Percentiles rank a stretch among this genome's conserved stretches.
These are phyloP conservation scores for Lithophane leautieri DNA, from an alignment of 2,888 invertebrate genomes.

Conservation along the genomic window DNA sequence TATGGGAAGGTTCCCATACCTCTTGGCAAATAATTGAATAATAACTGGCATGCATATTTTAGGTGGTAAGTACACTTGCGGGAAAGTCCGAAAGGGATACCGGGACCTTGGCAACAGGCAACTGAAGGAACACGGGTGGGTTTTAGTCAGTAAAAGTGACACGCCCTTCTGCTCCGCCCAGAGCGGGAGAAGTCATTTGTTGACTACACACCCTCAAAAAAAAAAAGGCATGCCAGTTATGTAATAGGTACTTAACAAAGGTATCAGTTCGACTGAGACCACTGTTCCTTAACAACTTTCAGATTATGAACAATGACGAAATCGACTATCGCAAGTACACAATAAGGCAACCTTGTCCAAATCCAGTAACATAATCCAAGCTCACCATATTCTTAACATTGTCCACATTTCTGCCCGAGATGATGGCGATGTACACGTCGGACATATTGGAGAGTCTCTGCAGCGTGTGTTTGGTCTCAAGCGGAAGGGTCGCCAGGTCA, in stretches of 20 bases:
- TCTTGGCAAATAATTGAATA: too few relatives aligned
- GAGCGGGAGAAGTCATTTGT: too few relatives aligned
- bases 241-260: background rate
- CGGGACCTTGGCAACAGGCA: too few relatives aligned
- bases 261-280: background rate
- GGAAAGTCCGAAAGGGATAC: too few relatives aligned
- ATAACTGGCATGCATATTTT: too few relatives aligned
- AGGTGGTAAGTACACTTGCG: too few relatives aligned
- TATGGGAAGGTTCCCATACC: too few relatives aligned
- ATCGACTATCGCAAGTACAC: background rate
- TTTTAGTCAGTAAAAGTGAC: too few relatives aligned
- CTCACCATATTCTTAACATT: constrained; percentile 96
- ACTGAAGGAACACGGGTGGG: too few relatives aligned
- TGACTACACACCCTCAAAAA: too few relatives aligned
- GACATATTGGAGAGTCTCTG: constrained; percentile 95
- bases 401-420: constrained; percentile 96
- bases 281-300: background rate
- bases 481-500: constrained; percentile 95
- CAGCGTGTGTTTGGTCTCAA: constrained; percentile 95
- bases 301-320: too few relatives aligned
- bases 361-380: background rate
- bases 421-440: constrained; percentile 96
- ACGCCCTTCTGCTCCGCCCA: too few relatives aligned
- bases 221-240: background rate
- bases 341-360: background rate